phyloP scores from a whole-genome alignment of 2,797 vertebrate species.

The Discoglossus pictus region DNA sequence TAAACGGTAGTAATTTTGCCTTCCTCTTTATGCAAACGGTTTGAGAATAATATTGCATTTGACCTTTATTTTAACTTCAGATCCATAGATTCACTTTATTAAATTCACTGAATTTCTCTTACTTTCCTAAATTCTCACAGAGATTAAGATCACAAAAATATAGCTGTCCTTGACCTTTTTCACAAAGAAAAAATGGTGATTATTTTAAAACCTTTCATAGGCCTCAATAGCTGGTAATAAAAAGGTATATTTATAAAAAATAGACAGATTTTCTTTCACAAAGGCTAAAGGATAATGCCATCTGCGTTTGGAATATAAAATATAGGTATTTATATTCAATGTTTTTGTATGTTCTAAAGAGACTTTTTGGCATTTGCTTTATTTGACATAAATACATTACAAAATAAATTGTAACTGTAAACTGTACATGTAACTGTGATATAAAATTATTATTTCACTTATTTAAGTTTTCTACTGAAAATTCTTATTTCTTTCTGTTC shows the following conservation, averaged over 20 bases:
- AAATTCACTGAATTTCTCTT: neutral
- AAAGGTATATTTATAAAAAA: neutral
- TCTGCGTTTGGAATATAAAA: too few relatives aligned
- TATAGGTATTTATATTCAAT: too few relatives aligned
- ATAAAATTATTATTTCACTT: too few relatives aligned
- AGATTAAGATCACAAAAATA: conserved; percentile 20
- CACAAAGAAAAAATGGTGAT: conserved; percentile 2
- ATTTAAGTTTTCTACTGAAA: too few relatives aligned
- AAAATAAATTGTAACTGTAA: too few relatives aligned
- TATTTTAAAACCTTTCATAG: neutral
- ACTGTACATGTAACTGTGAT: too few relatives aligned
- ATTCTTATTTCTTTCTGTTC: too few relatives aligned
- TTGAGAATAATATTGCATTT: conserved; percentile 24
- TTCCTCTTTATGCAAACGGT: conserved; percentile 7
- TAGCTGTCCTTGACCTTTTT: conserved; percentile 15
- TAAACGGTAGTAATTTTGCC: conserved; percentile 19
- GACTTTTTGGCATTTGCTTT: too few relatives aligned
- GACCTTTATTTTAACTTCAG: conserved; percentile 16
- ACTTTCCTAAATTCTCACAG: conserved; percentile 2
- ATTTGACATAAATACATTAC: too few relatives aligned
- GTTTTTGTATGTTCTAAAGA: too few relatives aligned
- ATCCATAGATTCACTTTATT: neutral
- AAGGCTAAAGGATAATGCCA: too few relatives aligned
- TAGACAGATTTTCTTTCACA: too few relatives aligned
- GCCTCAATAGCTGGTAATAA: conserved; percentile 3